Percentiles rank a stretch among this genome's conserved stretches.
Evolutionary conservation across 1,140 invertebrate genomes (phyloP).

Genomic region (Leptopilina clavipes): DNA sequence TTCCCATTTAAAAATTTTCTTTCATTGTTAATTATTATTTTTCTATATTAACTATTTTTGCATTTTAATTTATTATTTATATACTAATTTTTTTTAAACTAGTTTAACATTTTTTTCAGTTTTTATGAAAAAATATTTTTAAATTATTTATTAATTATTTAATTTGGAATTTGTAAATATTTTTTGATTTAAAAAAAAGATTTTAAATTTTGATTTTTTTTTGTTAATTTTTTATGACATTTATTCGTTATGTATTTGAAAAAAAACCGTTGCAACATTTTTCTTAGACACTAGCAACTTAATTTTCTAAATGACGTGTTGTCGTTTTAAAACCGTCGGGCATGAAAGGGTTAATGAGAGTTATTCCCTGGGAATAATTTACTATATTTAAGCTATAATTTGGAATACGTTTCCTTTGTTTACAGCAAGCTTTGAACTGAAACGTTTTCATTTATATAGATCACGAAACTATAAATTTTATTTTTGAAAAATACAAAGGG

Average conservation of each 20-base stretch:
- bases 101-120: too few relatives aligned
- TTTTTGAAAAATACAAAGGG: background rate
- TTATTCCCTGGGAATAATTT: conserved; percentile 14
- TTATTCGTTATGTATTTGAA: too few relatives aligned
- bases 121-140: too few relatives aligned
- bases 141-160: too few relatives aligned
- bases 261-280: too few relatives aligned
- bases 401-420: conserved; percentile 19
- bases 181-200: too few relatives aligned
- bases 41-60: background rate
- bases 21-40: background rate
- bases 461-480: background rate
- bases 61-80: background rate
- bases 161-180: too few relatives aligned
- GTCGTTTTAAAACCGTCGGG: background rate
- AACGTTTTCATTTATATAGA: conserved; percentile 12
- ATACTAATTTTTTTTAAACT: too few relatives aligned
- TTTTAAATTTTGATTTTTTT: too few relatives aligned
- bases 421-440: conserved; percentile 15
- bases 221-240: too few relatives aligned
- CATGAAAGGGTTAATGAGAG: conserved; percentile 15
- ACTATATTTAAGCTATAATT: conserved; percentile 9
- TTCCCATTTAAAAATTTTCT: background rate
- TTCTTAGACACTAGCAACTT: background rate
- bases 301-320: background rate